A percentile compares a stretch with the other conserved stretches of the same genome.
These are phyloP conservation scores for Eupeodes latifasciatus DNA, from an alignment of 2,888 invertebrate genomes.

Conservation along the genomic window DNA sequence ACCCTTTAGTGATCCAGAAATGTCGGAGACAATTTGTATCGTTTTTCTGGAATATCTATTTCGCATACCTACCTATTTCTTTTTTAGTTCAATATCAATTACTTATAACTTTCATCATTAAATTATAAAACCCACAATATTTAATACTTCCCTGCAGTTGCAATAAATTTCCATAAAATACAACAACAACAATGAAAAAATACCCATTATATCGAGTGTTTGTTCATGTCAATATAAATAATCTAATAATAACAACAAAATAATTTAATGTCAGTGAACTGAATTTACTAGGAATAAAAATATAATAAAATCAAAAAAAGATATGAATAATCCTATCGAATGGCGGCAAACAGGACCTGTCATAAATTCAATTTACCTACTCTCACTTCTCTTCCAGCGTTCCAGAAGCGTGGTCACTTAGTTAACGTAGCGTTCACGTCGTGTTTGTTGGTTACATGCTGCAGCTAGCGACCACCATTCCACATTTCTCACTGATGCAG, in stretches of 20 bases:
- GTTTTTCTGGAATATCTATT: background rate
- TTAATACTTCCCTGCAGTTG: background rate
- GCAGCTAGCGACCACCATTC: background rate
- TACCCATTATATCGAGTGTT: background rate
- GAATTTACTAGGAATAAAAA: background rate
- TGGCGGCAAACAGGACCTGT: background rate
- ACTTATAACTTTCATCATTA: background rate
- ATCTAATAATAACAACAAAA: slow-evolving; percentile 14
- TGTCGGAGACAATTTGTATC: too few species aligned
- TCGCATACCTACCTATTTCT: background rate
- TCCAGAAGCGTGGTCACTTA: background rate
- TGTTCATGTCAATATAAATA: background rate
- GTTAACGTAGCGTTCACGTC: background rate
- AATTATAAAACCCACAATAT: background rate
- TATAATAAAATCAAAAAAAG: background rate
- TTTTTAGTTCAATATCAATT: background rate
- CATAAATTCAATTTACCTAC: slow-evolving; percentile 11
- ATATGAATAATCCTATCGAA: background rate
- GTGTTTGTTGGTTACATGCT: background rate
- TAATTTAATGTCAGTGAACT: background rate
- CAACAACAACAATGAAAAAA: background rate
- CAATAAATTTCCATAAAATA: background rate
- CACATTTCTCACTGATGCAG: background rate
- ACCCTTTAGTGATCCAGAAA: too few species aligned
- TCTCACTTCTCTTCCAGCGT: background rate